Base-by-base conservation (phyloP, 2,113 vertebrate genomes). In the Cyprinodon variegatus region DNA sequence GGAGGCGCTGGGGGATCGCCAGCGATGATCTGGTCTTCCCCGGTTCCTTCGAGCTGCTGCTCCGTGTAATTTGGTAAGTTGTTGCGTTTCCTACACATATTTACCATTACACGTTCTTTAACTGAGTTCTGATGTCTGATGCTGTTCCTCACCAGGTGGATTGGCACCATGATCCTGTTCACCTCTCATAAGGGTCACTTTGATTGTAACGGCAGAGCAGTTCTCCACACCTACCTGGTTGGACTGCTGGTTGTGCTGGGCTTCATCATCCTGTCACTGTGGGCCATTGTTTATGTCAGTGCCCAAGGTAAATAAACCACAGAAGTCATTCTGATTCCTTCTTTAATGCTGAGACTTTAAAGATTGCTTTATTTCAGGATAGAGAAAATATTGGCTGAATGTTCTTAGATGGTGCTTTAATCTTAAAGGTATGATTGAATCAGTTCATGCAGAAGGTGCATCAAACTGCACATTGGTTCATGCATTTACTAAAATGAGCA, bases 1-100 rank as follows among this genome's bases (percentile, higher is more conserved):
- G 96, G 41, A 92, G 98, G 85, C 96, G 98, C 67, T 99, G 98
- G 98, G 94, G 94, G 14, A 96, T 99, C 22, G 97, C 96, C 82
- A 98, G 97, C 72, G 98, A 99, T 66, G 97, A 99, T 80, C 90
- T 99, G n/a, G 97, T 99, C 4, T 96, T 99, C 63, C 97, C 98
- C 0, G 97, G 96, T 0, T 85, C 89, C 17, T 94, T 98, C 69
- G 97, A 99, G 73, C 82, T 99, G 36, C 93, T 95, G 69, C 59
- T 99, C 67, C 90, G 97, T 41, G 61, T 95, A 4, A 61, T 95
- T 45, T 99, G 96, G 97, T 98, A 88, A 91, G 96, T 85, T 9
- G 3, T 20, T 29, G 2, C 39, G 36, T 15, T 43, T 11, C 2
- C 17, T 37, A 3, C 1, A 0, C 14, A 3, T 62, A n/a, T 3